Conservation (phyloP, 2,888 invertebrate genomes). For the Noctua pronuba region DNA sequence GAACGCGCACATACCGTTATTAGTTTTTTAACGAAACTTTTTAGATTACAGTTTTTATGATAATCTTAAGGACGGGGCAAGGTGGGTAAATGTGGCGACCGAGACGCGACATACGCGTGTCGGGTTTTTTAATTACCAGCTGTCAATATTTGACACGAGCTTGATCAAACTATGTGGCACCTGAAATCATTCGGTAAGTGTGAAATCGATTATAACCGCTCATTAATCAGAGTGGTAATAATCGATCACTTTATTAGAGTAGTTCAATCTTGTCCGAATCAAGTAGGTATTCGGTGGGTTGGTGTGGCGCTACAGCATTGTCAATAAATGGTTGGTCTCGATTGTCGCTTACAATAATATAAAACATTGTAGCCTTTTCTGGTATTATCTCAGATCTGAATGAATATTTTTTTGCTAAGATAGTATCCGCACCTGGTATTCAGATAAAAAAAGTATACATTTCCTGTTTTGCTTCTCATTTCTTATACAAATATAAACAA, state of each 20-base stretch:
- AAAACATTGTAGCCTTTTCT: not conserved
- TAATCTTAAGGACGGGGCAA: conserved; percentile 60
- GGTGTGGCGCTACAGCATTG: conserved; percentile 1
- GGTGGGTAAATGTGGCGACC: conserved; percentile 65
- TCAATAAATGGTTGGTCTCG: not conserved
- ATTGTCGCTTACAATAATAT: not conserved
- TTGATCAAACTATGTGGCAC: conserved; percentile 36
- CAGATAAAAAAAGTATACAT: conserved; percentile 76
- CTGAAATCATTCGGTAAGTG: conserved; percentile 22
- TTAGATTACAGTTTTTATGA: conserved; percentile 52
- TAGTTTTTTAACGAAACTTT: conserved; percentile 60
- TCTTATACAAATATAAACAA: conserved; percentile 87
- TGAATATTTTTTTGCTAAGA: conserved; percentile 31
- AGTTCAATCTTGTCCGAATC: not conserved
- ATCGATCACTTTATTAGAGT: conserved; percentile 12
- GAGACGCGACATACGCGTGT: conserved; percentile 63
- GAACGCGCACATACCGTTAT: conserved; percentile 67
- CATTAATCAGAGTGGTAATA: conserved; percentile 17
- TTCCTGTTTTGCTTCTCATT: conserved; percentile 83
- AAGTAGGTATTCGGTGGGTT: not conserved
- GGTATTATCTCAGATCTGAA: conserved; percentile 26
- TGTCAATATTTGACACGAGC: conserved; percentile 57
- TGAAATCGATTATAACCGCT: conserved; percentile 38
- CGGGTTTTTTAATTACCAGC: conserved; percentile 62
- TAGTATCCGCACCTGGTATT: conserved; percentile 67